Conservation (phyloP, 2,797 vertebrate genomes). For the Eremophila alpestris region DNA sequence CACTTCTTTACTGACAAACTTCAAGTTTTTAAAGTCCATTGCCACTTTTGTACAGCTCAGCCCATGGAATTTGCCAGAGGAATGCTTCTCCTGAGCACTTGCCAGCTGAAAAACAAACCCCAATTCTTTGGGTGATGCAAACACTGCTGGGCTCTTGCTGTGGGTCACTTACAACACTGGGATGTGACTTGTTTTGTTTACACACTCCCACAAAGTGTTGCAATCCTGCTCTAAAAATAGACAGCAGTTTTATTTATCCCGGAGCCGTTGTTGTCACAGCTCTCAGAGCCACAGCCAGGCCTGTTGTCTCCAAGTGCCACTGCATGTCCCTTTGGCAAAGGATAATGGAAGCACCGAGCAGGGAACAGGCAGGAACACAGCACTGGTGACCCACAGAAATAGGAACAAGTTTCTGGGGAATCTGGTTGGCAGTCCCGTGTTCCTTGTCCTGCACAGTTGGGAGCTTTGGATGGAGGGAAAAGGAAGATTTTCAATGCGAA, state of each 20-base stretch:
- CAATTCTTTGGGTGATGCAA: background rate
- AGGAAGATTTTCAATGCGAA: background rate
- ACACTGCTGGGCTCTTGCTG: background rate
- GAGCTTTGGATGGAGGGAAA: background rate
- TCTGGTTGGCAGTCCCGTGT: accelerated
- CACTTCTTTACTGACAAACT: background rate
- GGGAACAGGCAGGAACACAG: background rate
- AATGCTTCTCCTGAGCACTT: background rate
- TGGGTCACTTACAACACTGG: background rate
- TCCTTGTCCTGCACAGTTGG: background rate
- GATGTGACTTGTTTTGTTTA: background rate
- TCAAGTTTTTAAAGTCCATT: background rate
- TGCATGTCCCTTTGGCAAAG: background rate
- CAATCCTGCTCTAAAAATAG: conserved; percentile 24
- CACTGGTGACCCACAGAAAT: background rate
- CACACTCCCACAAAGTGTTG: background rate
- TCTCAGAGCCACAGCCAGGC: background rate
- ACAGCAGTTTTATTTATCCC: background rate
- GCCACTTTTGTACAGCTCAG: background rate
- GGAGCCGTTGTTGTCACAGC: background rate
- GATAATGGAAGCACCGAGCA: background rate
- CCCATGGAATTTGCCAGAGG: background rate
- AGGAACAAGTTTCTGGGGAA: background rate
- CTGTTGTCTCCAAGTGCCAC: background rate
- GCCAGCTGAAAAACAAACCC: conserved; percentile 3